Conservation (phyloP, 1,140 invertebrate species). For the Bombus cullumanus region DNA sequence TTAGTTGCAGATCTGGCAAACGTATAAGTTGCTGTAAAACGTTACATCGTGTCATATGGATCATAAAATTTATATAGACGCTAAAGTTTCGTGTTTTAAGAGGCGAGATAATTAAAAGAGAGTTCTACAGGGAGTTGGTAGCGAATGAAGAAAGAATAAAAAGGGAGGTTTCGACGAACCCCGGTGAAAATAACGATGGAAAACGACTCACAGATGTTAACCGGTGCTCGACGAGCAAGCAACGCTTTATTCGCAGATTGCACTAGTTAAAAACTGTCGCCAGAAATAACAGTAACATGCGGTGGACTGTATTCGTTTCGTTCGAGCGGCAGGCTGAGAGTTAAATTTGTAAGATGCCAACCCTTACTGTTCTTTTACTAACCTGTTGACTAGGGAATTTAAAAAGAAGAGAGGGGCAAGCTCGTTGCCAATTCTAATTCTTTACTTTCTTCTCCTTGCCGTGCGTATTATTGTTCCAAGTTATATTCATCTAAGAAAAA, state of each 20-base stretch:
- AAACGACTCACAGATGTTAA: slow-evolving; percentile 67
- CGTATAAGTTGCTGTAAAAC: too few species aligned
- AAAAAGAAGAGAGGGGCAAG: background rate
- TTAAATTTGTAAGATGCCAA: slow-evolving; percentile 46
- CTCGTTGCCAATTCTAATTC: background rate
- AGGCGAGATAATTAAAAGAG: slow-evolving; percentile 59
- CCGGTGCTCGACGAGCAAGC: slow-evolving; percentile 30
- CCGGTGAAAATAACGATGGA: slow-evolving; percentile 59
- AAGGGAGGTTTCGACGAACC: slow-evolving; percentile 57
- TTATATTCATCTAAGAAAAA: too few species aligned
- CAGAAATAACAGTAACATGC: slow-evolving; percentile 53
- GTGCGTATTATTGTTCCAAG: too few species aligned
- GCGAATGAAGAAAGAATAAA: slow-evolving; percentile 39
- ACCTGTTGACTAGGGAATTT: slow-evolving; percentile 45
- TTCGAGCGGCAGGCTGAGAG: slow-evolving; percentile 31
- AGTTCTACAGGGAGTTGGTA: slow-evolving; percentile 6
- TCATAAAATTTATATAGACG: background rate
- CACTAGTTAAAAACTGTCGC: slow-evolving; percentile 62
- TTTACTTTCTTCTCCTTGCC: background rate
- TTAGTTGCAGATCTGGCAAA: too few species aligned
- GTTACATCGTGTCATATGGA: background rate
- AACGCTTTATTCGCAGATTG: slow-evolving; percentile 56
- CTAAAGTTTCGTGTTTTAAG: background rate
- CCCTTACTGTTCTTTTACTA: slow-evolving; percentile 42
- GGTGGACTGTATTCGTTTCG: slow-evolving; percentile 49